These are phyloP conservation scores for Colinus virginianus DNA, from an alignment of 2,113 vertebrate species.

Conservation along the genomic window DNA sequence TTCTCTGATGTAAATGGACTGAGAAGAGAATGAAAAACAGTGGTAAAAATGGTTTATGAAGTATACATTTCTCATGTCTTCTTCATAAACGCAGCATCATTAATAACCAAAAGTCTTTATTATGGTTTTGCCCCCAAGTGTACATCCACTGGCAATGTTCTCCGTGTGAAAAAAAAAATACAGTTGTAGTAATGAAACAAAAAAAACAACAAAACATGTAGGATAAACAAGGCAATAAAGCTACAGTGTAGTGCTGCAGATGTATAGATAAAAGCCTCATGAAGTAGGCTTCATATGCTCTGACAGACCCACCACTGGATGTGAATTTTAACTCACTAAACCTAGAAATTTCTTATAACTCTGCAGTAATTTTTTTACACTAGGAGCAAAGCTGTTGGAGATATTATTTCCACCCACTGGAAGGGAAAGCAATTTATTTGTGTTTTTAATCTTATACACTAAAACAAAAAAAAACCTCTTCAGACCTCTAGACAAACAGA, in stretches of 20 bases:
- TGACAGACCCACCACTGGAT: neutral
- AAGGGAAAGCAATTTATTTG: conserved; percentile 1
- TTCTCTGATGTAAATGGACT: neutral
- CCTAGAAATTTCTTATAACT: neutral
- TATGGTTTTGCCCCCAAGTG: neutral
- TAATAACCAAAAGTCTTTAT: neutral
- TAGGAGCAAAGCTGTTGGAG: neutral
- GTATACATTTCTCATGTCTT: neutral
- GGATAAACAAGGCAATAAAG: neutral
- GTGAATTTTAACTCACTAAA: neutral
- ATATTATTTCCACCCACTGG: neutral
- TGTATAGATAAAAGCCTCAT: neutral
- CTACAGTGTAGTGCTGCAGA: neutral
- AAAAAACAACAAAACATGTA: neutral
- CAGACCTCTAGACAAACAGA: conserved; percentile 14
- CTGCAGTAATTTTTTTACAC: neutral
- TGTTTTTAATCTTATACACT: conserved; percentile 33
- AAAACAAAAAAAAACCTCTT: conserved; percentile 22
- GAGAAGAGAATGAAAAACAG: neutral
- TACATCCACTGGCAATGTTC: neutral
- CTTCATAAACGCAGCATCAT: neutral
- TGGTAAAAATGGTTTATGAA: neutral
- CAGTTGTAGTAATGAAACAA: rapidly evolving
- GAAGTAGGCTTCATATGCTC: neutral
- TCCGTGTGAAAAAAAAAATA: neutral